These are phyloP conservation scores for Chrosomus eos DNA, from an alignment of 2,797 vertebrate genomes.

Conservation along the genomic window DNA sequence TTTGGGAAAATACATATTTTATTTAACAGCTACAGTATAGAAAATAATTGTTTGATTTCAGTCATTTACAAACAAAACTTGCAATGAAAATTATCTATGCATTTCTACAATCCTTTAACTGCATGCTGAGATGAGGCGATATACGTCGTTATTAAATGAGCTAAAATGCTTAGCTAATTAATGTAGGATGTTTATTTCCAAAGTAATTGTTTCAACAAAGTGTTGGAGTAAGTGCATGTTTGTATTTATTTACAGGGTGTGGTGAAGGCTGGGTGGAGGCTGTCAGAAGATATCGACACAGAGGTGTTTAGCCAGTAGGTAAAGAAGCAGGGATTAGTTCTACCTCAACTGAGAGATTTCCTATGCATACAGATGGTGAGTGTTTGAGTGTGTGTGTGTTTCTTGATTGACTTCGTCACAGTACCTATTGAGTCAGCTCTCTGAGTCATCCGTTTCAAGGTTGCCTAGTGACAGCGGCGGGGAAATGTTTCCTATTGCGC, in stretches of 20 bases:
- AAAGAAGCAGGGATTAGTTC: constrained; percentile 80
- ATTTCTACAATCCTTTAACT: neutral
- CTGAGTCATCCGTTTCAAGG: constrained; percentile 78
- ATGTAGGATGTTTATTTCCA: neutral
- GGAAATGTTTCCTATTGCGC: constrained; percentile 83
- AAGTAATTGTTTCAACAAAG: constrained; percentile 10
- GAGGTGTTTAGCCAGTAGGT: constrained; percentile 81
- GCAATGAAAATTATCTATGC: neutral
- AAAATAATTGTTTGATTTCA: neutral
- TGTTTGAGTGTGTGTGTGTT: constrained; percentile 41
- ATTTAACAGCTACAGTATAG: neutral
- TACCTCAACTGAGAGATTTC: constrained; percentile 77
- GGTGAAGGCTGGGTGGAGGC: constrained; percentile 76
- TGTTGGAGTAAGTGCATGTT: neutral
- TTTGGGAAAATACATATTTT: neutral
- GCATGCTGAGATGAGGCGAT: neutral
- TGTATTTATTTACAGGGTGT: constrained; percentile 57
- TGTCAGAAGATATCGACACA: constrained; percentile 75
- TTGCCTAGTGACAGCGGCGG: constrained; percentile 79
- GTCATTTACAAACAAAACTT: neutral
- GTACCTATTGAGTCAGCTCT: constrained; percentile 79
- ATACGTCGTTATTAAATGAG: neutral
- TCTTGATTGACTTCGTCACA: constrained; percentile 71
- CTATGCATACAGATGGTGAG: constrained; percentile 78
- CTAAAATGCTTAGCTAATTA: neutral